These are phyloP conservation scores for Macrostomum lignano DNA, from an alignment of 1,140 invertebrate genomes.

Conservation along the genomic window DNA sequence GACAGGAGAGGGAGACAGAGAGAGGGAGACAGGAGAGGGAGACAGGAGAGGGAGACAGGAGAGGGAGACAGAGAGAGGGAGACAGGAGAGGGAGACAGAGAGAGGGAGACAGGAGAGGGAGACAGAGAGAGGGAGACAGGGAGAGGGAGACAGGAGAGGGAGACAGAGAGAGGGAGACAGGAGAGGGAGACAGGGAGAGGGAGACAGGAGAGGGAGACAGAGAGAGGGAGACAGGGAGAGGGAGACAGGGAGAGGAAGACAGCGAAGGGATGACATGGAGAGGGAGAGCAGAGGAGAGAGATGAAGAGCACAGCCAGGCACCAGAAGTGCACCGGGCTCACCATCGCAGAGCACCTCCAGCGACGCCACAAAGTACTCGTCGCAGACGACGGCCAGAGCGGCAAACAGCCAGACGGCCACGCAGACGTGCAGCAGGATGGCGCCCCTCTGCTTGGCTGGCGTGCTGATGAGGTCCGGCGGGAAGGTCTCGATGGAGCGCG, in stretches of 20 bases:
- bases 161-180: no score
- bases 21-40: no score
- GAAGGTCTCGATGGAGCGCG: slow-evolving; percentile 1
- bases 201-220: background rate
- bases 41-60: no score
- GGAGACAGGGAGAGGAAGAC: background rate
- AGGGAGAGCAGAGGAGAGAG: no score
- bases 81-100: no score
- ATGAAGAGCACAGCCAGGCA: no score
- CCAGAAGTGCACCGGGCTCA: slow-evolving; percentile 2
- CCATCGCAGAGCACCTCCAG: slow-evolving; percentile 13
- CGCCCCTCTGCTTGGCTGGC: slow-evolving; percentile 19
- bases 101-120: no score
- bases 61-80: no score
- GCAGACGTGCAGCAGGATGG: slow-evolving; percentile 25
- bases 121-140: no score
- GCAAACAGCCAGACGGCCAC: slow-evolving; percentile 30
- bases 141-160: no score
- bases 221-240: background rate
- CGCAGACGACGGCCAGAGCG: slow-evolving; percentile 30
- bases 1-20: no score
- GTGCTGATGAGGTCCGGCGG: slow-evolving; percentile 24
- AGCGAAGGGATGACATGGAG: no score
- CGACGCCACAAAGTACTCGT: slow-evolving; percentile 28
- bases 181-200: background rate